Percentiles rank a stretch among this genome's conserved stretches.
Evolutionary conservation across 2,888 invertebrate genomes (phyloP).

Genomic region (Heliconius sara): DNA sequence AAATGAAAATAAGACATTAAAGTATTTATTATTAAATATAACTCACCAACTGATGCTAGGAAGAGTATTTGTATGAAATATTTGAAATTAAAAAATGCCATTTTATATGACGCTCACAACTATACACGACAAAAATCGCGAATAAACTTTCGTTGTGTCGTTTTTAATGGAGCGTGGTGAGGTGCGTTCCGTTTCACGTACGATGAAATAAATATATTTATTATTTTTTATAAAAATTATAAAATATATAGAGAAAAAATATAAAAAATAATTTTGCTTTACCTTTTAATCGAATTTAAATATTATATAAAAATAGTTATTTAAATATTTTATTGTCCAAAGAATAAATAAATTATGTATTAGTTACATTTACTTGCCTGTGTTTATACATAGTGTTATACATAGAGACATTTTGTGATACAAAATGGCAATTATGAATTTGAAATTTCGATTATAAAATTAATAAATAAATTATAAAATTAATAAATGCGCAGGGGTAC

Average conservation of each 20-base stretch:
- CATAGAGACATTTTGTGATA: not conserved
- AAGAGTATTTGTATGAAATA: constrained; percentile 58
- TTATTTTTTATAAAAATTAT: not conserved
- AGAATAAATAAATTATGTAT: too few species aligned
- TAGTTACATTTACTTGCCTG: not conserved
- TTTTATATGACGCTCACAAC: constrained; percentile 49
- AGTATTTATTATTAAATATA: constrained; percentile 39
- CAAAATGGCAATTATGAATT: constrained; percentile 9
- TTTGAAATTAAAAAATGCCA: constrained; percentile 60
- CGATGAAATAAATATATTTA: not conserved
- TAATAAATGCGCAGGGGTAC: too few species aligned
- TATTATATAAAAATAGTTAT: not conserved
- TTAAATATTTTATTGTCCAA: too few species aligned
- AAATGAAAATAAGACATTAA: not conserved
- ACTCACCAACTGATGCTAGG: constrained; percentile 63
- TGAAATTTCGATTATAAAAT: not conserved
- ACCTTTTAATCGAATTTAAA: not conserved
- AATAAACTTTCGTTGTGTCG: constrained; percentile 28
- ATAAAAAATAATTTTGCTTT: too few species aligned
- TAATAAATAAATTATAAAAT: too few species aligned
- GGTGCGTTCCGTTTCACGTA: constrained; percentile 19
- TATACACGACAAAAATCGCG: constrained; percentile 5
- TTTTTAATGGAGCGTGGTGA: constrained; percentile 16
- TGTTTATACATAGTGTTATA: not conserved
- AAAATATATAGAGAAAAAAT: too few species aligned